phyloP scores from a whole-genome alignment of 2,888 invertebrate genomes.

The Rotaria macrura region DNA sequence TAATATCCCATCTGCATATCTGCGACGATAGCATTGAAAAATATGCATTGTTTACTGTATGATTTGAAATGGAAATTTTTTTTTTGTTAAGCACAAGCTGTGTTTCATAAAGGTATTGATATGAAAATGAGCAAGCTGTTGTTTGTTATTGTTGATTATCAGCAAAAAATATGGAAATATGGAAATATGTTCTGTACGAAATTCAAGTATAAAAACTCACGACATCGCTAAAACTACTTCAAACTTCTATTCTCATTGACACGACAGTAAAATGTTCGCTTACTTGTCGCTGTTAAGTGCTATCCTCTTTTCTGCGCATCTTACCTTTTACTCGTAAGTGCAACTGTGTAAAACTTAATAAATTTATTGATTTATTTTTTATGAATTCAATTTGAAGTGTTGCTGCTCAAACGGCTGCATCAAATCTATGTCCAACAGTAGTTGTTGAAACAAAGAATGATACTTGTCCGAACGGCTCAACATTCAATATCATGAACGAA shows the following conservation, averaged over 20 bases:
- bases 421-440: background rate
- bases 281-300: background rate
- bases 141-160: background rate
- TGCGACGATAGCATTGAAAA: background rate
- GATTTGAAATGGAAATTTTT: background rate
- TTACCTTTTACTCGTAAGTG: background rate
- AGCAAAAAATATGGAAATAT: background rate
- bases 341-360: too few relatives aligned
- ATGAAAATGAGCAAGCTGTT: background rate
- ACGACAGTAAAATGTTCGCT: background rate
- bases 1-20: background rate
- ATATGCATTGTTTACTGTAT: background rate
- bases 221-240: background rate
- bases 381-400: background rate
- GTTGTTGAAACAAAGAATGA: constrained; percentile 23
- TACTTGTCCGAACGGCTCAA: background rate
- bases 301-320: background rate
- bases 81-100: background rate
- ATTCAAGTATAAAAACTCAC: background rate
- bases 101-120: background rate
- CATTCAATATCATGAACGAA: constrained; percentile 26
- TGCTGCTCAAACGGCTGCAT: background rate
- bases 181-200: background rate
- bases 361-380: background rate
- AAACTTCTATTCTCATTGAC: background rate